Evolutionary conservation across 2,888 invertebrate genomes (phyloP).

Genomic region (Micoletzkya japonica): DNA sequence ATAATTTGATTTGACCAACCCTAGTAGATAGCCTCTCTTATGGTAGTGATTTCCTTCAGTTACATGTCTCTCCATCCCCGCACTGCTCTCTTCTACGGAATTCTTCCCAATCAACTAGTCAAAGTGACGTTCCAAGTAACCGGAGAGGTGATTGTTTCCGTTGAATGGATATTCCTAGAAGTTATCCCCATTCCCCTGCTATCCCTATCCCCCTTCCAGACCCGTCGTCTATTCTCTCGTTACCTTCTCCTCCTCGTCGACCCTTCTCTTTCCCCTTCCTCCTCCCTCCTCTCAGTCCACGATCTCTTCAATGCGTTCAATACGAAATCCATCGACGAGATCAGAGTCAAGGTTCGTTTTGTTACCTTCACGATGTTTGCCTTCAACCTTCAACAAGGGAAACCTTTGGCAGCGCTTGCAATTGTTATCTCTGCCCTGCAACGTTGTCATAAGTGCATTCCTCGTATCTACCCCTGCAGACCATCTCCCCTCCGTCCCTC

Average conservation of each 20-base stretch:
- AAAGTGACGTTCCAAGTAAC: constrained; percentile 2
- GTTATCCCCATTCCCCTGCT: neutral
- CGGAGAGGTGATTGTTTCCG: too few relatives aligned
- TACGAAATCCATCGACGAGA: neutral
- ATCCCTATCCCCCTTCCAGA: neutral
- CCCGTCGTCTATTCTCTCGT: constrained; percentile 5
- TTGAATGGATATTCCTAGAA: too few relatives aligned
- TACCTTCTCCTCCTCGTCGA: neutral
- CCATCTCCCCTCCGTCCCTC: constrained; percentile 8
- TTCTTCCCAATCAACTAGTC: constrained; percentile 5
- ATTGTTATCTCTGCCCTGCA: too few relatives aligned
- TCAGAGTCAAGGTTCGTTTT: constrained; percentile 6
- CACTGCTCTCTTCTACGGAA: constrained; percentile 11
- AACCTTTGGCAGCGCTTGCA: too few relatives aligned
- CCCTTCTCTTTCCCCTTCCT: neutral
- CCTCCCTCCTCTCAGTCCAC: neutral
- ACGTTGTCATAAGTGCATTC: too few relatives aligned
- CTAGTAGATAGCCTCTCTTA: too few relatives aligned
- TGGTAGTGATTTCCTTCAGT: too few relatives aligned
- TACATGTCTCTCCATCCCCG: constrained; percentile 13
- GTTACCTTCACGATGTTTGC: neutral
- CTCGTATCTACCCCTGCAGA: neutral
- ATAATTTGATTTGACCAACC: too few relatives aligned
- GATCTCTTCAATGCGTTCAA: constrained; percentile 18
- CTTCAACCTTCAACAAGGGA: too few relatives aligned